phyloP scores from a whole-genome alignment of 2,888 invertebrate genomes.

The Stenodema calcarata region DNA sequence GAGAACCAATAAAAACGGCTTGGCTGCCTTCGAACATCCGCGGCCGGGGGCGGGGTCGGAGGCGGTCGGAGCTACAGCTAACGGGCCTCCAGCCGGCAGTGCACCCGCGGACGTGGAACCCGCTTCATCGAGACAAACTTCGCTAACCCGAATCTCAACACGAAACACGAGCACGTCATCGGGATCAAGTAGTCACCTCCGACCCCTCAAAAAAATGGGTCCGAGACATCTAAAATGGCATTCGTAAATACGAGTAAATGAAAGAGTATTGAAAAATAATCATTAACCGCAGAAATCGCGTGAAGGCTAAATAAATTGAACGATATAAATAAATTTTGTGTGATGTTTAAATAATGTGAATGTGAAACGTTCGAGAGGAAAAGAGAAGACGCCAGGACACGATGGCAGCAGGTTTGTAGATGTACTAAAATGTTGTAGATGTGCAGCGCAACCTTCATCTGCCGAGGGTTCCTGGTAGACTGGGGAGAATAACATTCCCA shows the following conservation, averaged over 20 bases:
- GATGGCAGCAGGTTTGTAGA: constrained; percentile 29
- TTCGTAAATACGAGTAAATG: neutral
- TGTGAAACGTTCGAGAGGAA: neutral
- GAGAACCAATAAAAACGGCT: too few species aligned
- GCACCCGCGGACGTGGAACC: constrained; percentile 25
- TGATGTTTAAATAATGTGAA: constrained; percentile 14
- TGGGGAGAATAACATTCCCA: too few species aligned
- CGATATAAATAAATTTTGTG: neutral
- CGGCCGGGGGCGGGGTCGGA: neutral
- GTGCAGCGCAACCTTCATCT: too few species aligned
- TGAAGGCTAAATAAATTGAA: neutral
- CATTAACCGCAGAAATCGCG: neutral
- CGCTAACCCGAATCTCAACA: neutral
- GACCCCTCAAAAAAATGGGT: neutral
- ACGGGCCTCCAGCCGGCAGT: constrained; percentile 14
- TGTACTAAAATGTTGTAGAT: too few species aligned
- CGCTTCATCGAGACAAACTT: neutral
- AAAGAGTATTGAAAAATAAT: neutral
- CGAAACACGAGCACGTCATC: neutral
- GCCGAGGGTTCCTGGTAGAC: too few species aligned
- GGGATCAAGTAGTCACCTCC: neutral
- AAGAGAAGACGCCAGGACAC: neutral
- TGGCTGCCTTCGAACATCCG: neutral
- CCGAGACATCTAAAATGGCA: neutral
- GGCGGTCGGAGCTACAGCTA: neutral